phyloP scores from a whole-genome alignment of 2,797 vertebrate species.

The Aselliscus stoliczkanus region DNA sequence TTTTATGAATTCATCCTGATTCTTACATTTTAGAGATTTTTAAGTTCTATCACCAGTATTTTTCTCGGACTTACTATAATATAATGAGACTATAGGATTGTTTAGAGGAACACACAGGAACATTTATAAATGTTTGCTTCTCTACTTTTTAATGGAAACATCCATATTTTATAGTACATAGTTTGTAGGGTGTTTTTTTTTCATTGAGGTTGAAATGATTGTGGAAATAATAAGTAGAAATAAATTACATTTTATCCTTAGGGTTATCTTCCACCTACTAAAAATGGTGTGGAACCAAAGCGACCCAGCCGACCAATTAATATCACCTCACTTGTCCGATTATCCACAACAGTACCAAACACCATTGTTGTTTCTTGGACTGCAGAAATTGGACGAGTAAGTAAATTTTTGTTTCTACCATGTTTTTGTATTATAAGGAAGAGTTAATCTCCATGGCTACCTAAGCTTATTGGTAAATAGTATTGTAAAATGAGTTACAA shows the following conservation, averaged over 20 bases:
- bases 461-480: conserved; percentile 11
- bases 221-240: conserved; percentile 30
- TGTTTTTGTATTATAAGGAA: conserved; percentile 14
- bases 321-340: conserved; percentile 97
- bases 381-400: conserved; percentile 96
- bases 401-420: conserved; percentile 62
- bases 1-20: neutral
- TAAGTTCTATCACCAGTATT: neutral
- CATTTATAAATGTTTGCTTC: neutral
- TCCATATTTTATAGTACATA: neutral
- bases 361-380: conserved; percentile 99
- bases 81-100: neutral
- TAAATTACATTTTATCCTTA: conserved; percentile 72
- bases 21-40: conserved; percentile 40
- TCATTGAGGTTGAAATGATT: conserved; percentile 5
- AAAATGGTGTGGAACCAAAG: conserved; percentile 99
- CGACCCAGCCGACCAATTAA: conserved; percentile 99
- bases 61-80: conserved; percentile 14
- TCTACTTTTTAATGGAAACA: conserved; percentile 16
- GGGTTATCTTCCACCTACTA: conserved; percentile 99
- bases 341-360: conserved; percentile 98
- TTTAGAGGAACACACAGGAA: neutral
- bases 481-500: conserved; percentile 13
- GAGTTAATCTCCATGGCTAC: conserved; percentile 12
- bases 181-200: neutral